Conservation (phyloP, 2,113 vertebrate genomes). For the Geococcyx californianus region DNA sequence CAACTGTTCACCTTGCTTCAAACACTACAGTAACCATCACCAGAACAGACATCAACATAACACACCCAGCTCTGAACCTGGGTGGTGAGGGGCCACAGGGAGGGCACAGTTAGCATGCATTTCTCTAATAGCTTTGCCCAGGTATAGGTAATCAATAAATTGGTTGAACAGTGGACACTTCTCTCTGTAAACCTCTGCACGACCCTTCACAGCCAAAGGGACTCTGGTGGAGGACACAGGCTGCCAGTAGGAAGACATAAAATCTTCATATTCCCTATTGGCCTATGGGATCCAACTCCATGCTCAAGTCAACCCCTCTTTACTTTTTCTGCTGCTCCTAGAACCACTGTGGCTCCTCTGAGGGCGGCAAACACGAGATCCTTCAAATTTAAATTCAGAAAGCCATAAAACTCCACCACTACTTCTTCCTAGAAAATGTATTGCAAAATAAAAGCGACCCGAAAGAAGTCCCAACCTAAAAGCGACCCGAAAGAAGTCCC, state of each 20-base stretch:
- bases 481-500: no score
- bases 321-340: not conserved
- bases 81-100: not conserved
- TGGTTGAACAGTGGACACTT: not conserved
- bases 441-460: not conserved
- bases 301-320: not conserved
- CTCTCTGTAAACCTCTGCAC: not conserved
- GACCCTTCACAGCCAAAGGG: not conserved
- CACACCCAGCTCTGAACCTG: not conserved
- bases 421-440: not conserved
- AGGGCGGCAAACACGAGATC: not conserved
- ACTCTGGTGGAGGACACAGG: rapidly evolving
- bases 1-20: not conserved
- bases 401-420: not conserved
- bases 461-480: no score
- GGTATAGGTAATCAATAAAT: not conserved
- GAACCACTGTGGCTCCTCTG: not conserved
- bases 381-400: not conserved
- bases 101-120: not conserved
- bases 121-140: not conserved
- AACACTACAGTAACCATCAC: not conserved
- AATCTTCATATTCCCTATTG: not conserved
- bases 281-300: not conserved
- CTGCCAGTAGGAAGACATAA: not conserved
- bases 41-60: not conserved